Conservation (phyloP, 2,797 vertebrate genomes). For the Adrianichthys oophorus region DNA sequence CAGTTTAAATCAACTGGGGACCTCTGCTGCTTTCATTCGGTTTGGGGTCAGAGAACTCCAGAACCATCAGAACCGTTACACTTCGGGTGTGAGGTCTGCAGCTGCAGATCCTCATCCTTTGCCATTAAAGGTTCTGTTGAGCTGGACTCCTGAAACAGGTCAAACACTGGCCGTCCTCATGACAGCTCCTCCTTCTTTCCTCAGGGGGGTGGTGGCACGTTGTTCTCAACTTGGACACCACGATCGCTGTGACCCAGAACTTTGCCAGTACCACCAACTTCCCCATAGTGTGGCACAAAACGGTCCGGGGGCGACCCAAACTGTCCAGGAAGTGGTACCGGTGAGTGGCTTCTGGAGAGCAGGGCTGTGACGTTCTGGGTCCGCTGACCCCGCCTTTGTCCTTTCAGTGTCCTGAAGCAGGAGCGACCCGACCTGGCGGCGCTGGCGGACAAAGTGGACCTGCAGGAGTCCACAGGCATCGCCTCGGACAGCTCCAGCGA, state of each 20-base stretch:
- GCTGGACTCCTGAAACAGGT: too few species aligned
- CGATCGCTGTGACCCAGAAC: conserved; percentile 96
- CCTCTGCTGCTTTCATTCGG: too few species aligned
- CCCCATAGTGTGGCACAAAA: conserved; percentile 98
- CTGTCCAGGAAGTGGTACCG: conserved; percentile 96
- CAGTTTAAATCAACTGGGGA: too few species aligned
- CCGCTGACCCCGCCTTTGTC: background rate
- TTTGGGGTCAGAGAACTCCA: too few species aligned
- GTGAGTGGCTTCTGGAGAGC: conserved; percentile 64
- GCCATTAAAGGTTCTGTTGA: too few species aligned
- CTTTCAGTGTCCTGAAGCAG: conserved; percentile 89
- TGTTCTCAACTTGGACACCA: conserved; percentile 93
- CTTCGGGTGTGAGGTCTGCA: too few species aligned
- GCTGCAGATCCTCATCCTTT: too few species aligned
- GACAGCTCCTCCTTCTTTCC: too few species aligned
- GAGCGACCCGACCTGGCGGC: conserved; percentile 91
- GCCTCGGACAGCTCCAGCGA: conserved; percentile 97
- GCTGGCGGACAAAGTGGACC: conserved; percentile 92
- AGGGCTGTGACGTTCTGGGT: background rate
- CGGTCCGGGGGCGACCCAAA: conserved; percentile 93
- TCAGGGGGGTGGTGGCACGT: conserved; percentile 99
- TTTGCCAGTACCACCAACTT: conserved; percentile 96
- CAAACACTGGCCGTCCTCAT: too few species aligned
- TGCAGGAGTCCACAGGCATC: conserved; percentile 96
- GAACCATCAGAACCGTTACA: too few species aligned